A percentile compares a stretch with the other conserved stretches of the same genome.
phyloP scores from a whole-genome alignment of 1,140 invertebrate genomes.

The Platorchestia sp. region DNA sequence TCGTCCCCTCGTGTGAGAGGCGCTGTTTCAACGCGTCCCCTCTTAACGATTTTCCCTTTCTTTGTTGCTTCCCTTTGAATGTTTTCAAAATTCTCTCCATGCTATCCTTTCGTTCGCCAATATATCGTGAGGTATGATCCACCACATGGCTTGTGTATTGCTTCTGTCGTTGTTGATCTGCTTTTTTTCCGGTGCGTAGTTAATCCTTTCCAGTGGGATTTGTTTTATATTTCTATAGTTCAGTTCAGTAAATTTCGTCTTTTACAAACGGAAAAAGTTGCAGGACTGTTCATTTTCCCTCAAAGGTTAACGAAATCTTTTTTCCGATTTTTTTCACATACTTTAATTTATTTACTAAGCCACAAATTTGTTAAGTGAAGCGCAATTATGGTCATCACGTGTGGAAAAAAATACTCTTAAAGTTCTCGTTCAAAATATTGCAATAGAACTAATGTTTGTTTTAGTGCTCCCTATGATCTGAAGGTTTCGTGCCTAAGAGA shows the following conservation, averaged over 20 bases:
- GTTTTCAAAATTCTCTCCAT: background rate
- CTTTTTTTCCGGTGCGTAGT: too few relatives aligned
- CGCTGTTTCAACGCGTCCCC: background rate
- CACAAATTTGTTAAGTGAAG: background rate
- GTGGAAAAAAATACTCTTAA: background rate
- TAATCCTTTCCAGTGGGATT: background rate
- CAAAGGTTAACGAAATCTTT: too few relatives aligned
- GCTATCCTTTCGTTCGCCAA: background rate
- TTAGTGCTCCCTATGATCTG: too few relatives aligned
- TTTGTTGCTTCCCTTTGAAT: background rate
- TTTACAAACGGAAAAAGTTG: background rate
- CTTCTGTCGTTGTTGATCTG: too few relatives aligned
- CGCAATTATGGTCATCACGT: background rate
- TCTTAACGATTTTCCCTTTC: conserved; percentile 37
- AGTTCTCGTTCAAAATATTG: too few relatives aligned
- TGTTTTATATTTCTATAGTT: background rate
- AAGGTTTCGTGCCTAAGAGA: too few relatives aligned
- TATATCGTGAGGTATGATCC: background rate
- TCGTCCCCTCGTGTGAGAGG: conserved; percentile 13
- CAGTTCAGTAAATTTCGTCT: background rate
- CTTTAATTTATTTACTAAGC: background rate
- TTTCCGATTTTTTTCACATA: background rate
- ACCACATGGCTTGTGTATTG: background rate
- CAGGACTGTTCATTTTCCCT: too few relatives aligned
- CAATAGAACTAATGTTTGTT: too few relatives aligned